Base-by-base conservation (phyloP, 1,140 invertebrate species). In the Drosophila albomicans region DNA sequence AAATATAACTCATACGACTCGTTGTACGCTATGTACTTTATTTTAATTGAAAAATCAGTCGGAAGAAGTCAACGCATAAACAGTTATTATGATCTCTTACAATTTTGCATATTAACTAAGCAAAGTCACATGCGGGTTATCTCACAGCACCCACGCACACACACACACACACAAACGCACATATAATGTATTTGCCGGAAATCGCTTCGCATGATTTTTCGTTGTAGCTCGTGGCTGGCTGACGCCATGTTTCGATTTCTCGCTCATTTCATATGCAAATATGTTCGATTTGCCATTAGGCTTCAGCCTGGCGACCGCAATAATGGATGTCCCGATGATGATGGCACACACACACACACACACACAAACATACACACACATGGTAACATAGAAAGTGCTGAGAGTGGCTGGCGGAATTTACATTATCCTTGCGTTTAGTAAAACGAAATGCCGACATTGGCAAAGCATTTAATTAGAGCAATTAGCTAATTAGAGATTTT, bases 401-500 rank as follows among this genome's bases (percentile, higher is more conserved):
- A 41, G 10, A 11, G 8, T n/a, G 54, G 5, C 61, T 48, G 52
- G 45, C 81, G 74, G 70, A 88, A 80, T 89, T 89, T 88, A 79
- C 85, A 88, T 89, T 89, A 71, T 85, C 75, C 81, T 89, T 79
- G 78, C 72, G 78, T 78, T 66, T 72, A 75, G 78, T 72, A 78
- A 75, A 89, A 81, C 85, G 85, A 87, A 91, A 91, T 88, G 77
- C 74, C 78, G 78, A 67, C 87, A 88, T 91, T 91, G 76, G 80
- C 88, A 71, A 81, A 84, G 81, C 87, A 91, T 91, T 91, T 91
- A 91, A 91, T 91, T 91, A 91, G 81, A 91, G 79, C 87, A 91
- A 91, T 91, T 91, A 91, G 87, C 88, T 91, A 91, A 91, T 91
- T 91, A 91, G 72, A 91, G 88, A 88, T 88, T 88, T 87, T 71